Percentiles rank a stretch among this genome's conserved stretches.
phyloP scores from a whole-genome alignment of 1,140 invertebrate genomes.

The Archivesica marissinica region DNA sequence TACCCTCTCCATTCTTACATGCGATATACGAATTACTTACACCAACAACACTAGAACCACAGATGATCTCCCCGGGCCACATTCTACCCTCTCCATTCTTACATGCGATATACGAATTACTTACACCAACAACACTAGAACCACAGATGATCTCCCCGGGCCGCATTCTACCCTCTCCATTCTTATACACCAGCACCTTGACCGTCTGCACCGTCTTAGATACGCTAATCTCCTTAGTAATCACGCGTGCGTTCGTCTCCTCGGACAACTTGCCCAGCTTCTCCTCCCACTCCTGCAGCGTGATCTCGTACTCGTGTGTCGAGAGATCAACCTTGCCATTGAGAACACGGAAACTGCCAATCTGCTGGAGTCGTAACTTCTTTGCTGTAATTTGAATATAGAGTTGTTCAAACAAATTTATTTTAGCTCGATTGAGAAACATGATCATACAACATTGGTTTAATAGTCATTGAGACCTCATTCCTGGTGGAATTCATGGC shows the following conservation, averaged over 20 bases:
- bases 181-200: constrained; percentile 83
- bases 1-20: constrained; percentile 83
- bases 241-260: constrained; percentile 77
- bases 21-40: constrained; percentile 77
- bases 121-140: constrained; percentile 82
- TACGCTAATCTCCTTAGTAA: constrained; percentile 81
- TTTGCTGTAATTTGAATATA: constrained; percentile 6
- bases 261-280: constrained; percentile 76
- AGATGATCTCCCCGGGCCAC: constrained; percentile 79
- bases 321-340: constrained; percentile 83
- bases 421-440: too few species aligned
- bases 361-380: constrained; percentile 72
- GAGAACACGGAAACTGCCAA: constrained; percentile 82
- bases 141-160: constrained; percentile 81
- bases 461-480: too few species aligned
- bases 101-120: constrained; percentile 75
- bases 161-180: constrained; percentile 82
- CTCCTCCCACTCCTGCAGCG: constrained; percentile 79
- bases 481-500: too few species aligned
- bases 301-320: constrained; percentile 81
- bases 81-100: constrained; percentile 83
- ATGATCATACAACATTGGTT: too few species aligned
- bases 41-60: constrained; percentile 82
- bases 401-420: too few species aligned
- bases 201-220: constrained; percentile 77